These are phyloP conservation scores for Trichogramma pretiosum DNA, from an alignment of 1,140 invertebrate genomes.

Conservation along the genomic window DNA sequence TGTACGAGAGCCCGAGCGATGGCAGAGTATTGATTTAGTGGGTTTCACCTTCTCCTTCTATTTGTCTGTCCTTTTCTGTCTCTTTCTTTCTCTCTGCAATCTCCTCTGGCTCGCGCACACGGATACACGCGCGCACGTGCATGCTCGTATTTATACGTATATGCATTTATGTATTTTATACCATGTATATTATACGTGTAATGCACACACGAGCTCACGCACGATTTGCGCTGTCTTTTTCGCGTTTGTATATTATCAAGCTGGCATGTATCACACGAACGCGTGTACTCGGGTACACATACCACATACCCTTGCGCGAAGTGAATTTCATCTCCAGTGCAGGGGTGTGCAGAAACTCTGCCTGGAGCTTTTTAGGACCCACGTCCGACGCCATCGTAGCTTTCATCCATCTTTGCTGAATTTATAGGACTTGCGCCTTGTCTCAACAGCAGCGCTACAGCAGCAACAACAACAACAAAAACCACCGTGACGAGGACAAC, in stretches of 20 bases:
- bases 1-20: constrained; percentile 42
- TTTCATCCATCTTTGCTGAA: constrained; percentile 16
- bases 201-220: not conserved
- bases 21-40: constrained; percentile 50
- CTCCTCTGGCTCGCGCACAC: not conserved
- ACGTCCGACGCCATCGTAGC: constrained; percentile 22
- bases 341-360: too few species aligned
- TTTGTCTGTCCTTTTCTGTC: constrained; percentile 30
- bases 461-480: too few species aligned
- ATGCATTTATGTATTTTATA: too few species aligned
- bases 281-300: too few species aligned
- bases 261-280: too few species aligned
- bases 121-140: not conserved
- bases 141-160: too few species aligned
- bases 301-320: not conserved
- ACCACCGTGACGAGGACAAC: too few species aligned
- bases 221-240: not conserved
- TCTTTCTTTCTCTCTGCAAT: constrained; percentile 10
- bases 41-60: constrained; percentile 46
- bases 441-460: not conserved
- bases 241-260: too few species aligned
- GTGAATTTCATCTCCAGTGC: too few species aligned
- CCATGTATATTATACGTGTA: too few species aligned
- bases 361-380: constrained; percentile 26
- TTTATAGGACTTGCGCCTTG: constrained; percentile 1